A percentile compares a stretch with the other conserved stretches of the same genome.
Conservation (phyloP, 2,888 invertebrate species). For the Melanophora roralis region DNA sequence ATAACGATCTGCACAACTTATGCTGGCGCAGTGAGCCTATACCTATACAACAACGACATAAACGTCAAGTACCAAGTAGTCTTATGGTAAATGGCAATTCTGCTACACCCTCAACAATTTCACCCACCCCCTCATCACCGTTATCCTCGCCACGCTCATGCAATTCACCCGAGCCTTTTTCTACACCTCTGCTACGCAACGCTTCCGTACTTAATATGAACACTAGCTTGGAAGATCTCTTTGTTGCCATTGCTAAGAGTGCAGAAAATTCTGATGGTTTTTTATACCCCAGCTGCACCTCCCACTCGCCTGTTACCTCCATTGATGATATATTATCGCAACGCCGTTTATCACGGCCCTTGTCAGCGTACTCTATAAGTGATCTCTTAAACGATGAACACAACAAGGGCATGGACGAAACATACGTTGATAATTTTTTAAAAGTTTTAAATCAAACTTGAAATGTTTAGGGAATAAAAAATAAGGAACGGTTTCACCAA, state of each 20-base stretch:
- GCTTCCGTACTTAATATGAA: slow-evolving; percentile 70
- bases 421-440: slow-evolving; percentile 68
- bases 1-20: slow-evolving; percentile 58
- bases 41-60: slow-evolving; percentile 36
- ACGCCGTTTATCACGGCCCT: slow-evolving; percentile 73
- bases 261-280: slow-evolving; percentile 67
- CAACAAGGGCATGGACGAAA: slow-evolving; percentile 64
- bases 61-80: slow-evolving; percentile 57
- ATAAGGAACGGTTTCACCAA: slow-evolving; percentile 23
- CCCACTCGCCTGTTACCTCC: slow-evolving; percentile 72
- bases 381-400: slow-evolving; percentile 75
- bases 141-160: slow-evolving; percentile 64
- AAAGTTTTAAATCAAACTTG: slow-evolving; percentile 63
- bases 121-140: slow-evolving; percentile 63
- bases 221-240: slow-evolving; percentile 74
- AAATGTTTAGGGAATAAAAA: background rate
- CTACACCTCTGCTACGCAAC: slow-evolving; percentile 67
- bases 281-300: slow-evolving; percentile 63
- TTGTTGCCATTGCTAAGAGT: slow-evolving; percentile 73
- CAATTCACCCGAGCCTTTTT: slow-evolving; percentile 65
- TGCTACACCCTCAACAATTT: slow-evolving; percentile 71
- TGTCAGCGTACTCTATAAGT: slow-evolving; percentile 77
- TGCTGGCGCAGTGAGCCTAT: slow-evolving; percentile 61
- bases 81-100: slow-evolving; percentile 66
- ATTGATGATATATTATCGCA: slow-evolving; percentile 76